Percentiles rank a stretch among this genome's conserved stretches.
Evolutionary conservation across 2,888 invertebrate species (phyloP).

Genomic region (Rugalucina vietnamica): DNA sequence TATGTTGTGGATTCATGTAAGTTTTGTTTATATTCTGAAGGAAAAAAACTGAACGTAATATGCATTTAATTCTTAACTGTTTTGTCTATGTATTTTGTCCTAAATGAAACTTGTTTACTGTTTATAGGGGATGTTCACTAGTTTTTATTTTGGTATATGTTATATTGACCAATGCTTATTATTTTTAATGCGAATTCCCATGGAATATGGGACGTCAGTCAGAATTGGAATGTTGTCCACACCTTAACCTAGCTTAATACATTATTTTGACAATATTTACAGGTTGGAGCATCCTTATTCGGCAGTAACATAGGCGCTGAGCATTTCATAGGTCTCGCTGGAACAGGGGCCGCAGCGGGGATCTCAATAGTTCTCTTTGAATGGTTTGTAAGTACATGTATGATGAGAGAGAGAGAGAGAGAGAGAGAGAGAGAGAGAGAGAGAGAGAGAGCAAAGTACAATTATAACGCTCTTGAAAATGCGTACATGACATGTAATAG

Average conservation of each 20-base stretch:
- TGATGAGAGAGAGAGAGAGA: too few species aligned
- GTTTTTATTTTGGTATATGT: too few species aligned
- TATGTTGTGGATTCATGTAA: constrained; percentile 6
- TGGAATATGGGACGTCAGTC: neutral
- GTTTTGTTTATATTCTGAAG: neutral
- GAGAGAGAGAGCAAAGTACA: too few species aligned
- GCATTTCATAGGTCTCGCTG: neutral
- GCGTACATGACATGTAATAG: neutral
- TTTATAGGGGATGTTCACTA: neutral
- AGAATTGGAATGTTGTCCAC: neutral
- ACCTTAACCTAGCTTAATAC: neutral
- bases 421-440: too few species aligned
- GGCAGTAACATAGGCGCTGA: neutral
- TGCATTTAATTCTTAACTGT: neutral
- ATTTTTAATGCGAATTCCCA: too few species aligned
- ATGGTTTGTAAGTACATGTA: constrained; percentile 11
- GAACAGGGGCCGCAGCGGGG: neutral
- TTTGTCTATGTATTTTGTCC: neutral
- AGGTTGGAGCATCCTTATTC: neutral
- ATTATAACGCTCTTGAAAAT: neutral
- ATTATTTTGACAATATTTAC: neutral
- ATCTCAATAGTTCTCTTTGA: neutral
- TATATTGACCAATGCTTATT: too few species aligned
- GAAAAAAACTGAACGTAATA: too few species aligned
- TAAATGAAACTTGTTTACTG: neutral